Evolutionary conservation across 2,888 invertebrate species (phyloP).

Genomic region (Netelia inedita): DNA sequence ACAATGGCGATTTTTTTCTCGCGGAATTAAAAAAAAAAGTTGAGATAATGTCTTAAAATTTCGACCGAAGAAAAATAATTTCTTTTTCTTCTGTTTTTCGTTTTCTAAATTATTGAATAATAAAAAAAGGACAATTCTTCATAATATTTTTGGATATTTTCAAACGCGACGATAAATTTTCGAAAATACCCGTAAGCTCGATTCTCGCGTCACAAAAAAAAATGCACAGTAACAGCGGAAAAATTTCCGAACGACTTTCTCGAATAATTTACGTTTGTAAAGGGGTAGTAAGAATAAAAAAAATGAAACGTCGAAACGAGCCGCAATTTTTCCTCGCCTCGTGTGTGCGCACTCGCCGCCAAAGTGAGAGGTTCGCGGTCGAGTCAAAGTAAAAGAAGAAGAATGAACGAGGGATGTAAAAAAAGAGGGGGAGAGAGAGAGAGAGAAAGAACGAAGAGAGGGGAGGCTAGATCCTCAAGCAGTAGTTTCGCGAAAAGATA

Average conservation of each 20-base stretch:
- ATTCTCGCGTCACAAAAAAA: not conserved
- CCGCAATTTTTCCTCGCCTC: slow-evolving; percentile 1
- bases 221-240: not conserved
- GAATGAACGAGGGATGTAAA: not conserved
- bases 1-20: not conserved
- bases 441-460: not conserved
- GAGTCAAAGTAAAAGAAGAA: slow-evolving; percentile 9
- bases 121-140: too few species aligned
- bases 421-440: not conserved
- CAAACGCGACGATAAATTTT: too few species aligned
- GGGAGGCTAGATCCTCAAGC: not conserved
- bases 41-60: too few species aligned
- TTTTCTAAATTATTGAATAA: too few species aligned
- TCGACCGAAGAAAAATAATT: too few species aligned
- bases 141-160: too few species aligned
- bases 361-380: slow-evolving; percentile 27
- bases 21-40: not conserved
- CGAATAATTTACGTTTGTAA: not conserved
- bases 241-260: not conserved
- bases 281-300: not conserved
- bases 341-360: not conserved
- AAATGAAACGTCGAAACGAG: not conserved
- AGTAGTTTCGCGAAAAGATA: slow-evolving; percentile 23
- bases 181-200: too few species aligned
- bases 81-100: too few species aligned